phyloP scores from a whole-genome alignment of 2,797 vertebrate genomes.

The Dendrocincla tyrannina region DNA sequence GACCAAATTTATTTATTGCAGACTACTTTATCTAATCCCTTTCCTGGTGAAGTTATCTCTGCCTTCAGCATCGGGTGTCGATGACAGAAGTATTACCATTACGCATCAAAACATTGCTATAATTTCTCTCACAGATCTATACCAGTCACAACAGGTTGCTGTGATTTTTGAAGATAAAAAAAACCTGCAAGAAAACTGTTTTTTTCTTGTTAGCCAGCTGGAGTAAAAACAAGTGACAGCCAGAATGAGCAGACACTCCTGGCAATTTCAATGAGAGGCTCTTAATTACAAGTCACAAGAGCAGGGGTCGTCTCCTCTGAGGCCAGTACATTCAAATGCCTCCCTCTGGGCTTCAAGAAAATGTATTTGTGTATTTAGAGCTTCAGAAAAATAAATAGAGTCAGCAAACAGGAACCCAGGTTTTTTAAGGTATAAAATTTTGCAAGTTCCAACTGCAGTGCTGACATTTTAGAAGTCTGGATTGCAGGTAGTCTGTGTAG shows the following conservation, averaged over 20 bases:
- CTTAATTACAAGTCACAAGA: constrained; percentile 38
- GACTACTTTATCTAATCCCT: background rate
- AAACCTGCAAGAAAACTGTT: background rate
- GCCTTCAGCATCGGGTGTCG: background rate
- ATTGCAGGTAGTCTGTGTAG: background rate
- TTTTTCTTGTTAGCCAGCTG: constrained; percentile 8
- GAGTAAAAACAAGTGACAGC: background rate
- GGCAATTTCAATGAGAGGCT: background rate
- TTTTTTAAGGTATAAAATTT: background rate
- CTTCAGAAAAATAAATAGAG: background rate
- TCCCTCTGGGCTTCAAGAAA: background rate
- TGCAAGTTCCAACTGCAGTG: background rate
- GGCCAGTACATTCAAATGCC: background rate
- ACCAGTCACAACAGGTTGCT: constrained; percentile 40
- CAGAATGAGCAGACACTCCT: constrained; percentile 20
- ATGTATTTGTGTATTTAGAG: background rate
- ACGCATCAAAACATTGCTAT: background rate
- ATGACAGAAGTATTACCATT: background rate
- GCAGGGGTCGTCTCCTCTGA: constrained; percentile 5
- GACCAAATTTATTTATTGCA: constrained; percentile 1
- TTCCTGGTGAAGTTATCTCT: constrained; percentile 2
- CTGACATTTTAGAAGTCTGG: background rate
- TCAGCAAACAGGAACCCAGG: background rate
- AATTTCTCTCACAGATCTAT: constrained; percentile 13
- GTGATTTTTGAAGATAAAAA: constrained; percentile 40